These are phyloP conservation scores for Hassar affinis DNA, from an alignment of 2,113 vertebrate species.

Conservation along the genomic window DNA sequence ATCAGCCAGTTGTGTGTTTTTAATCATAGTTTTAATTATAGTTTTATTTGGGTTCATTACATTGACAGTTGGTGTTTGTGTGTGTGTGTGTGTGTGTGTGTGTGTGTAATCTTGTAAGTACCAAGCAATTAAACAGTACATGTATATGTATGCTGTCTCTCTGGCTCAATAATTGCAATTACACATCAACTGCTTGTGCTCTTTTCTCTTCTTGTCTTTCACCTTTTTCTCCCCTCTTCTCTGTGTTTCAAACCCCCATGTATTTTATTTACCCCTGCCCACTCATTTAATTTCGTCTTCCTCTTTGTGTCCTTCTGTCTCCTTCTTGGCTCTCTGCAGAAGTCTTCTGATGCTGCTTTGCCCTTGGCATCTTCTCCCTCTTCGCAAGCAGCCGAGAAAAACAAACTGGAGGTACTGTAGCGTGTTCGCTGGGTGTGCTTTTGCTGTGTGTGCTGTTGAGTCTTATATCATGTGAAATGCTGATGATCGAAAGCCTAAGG, in stretches of 20 bases:
- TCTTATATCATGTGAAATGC: background rate
- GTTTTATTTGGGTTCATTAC: background rate
- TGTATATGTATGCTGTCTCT: constrained; percentile 25
- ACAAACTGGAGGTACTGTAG: constrained; percentile 83
- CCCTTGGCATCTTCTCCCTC: constrained; percentile 82
- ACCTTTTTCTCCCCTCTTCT: constrained; percentile 56
- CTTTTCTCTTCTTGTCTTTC: constrained; percentile 56
- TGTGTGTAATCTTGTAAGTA: background rate
- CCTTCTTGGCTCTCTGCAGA: constrained; percentile 67
- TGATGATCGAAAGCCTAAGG: background rate
- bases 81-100: background rate
- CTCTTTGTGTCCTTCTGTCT: constrained; percentile 62
- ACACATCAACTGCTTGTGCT: constrained; percentile 58
- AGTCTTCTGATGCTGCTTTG: constrained; percentile 83
- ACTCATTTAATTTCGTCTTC: constrained; percentile 55
- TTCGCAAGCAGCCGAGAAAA: constrained; percentile 86
- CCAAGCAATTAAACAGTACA: background rate
- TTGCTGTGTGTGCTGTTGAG: background rate
- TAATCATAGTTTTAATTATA: background rate
- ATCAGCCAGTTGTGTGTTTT: background rate
- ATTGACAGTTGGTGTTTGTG: background rate
- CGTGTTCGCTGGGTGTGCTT: constrained; percentile 14
- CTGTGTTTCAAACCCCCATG: constrained; percentile 58
- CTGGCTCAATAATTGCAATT: constrained; percentile 55
- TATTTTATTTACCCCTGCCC: constrained; percentile 52